Evolutionary conservation across 2,797 vertebrate species (phyloP).

Genomic region (Acipenser transmontanus): DNA sequence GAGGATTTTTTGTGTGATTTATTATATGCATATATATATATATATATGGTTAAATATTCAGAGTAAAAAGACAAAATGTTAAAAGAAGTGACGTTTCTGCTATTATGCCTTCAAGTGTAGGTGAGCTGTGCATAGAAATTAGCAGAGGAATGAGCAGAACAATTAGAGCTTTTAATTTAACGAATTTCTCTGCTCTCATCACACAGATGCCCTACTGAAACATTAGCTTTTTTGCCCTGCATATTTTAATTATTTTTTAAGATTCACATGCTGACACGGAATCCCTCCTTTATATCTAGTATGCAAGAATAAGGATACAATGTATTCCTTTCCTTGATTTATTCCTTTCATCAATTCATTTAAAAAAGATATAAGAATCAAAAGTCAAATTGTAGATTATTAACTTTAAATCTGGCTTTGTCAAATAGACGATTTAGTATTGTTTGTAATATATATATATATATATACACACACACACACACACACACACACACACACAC

Average conservation of each 20-base stretch:
- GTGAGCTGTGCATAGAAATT: constrained; percentile 57
- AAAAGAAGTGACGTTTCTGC: constrained; percentile 45
- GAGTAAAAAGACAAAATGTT: constrained; percentile 46
- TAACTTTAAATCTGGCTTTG: too few relatives aligned
- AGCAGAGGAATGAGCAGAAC: constrained; percentile 70
- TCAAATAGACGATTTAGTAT: too few relatives aligned
- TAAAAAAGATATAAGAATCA: too few relatives aligned
- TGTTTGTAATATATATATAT: too few relatives aligned
- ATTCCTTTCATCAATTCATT: too few relatives aligned
- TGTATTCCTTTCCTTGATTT: too few relatives aligned
- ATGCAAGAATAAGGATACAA: too few relatives aligned
- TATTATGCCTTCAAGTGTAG: constrained; percentile 61
- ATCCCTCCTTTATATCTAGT: too few relatives aligned
- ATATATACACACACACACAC: constrained; percentile 11
- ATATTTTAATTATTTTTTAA: constrained; percentile 36
- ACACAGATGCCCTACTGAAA: constrained; percentile 58
- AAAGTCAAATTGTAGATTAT: too few relatives aligned
- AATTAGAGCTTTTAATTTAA: constrained; percentile 76
- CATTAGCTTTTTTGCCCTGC: constrained; percentile 26
- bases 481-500: constrained; percentile 1
- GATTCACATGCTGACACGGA: neutral
- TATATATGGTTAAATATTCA: neutral
- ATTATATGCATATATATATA: neutral
- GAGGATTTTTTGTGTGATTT: too few relatives aligned
- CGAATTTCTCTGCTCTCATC: constrained; percentile 66